phyloP scores from a whole-genome alignment of 2,113 vertebrate genomes.

The Hyperoodon ampullatus region DNA sequence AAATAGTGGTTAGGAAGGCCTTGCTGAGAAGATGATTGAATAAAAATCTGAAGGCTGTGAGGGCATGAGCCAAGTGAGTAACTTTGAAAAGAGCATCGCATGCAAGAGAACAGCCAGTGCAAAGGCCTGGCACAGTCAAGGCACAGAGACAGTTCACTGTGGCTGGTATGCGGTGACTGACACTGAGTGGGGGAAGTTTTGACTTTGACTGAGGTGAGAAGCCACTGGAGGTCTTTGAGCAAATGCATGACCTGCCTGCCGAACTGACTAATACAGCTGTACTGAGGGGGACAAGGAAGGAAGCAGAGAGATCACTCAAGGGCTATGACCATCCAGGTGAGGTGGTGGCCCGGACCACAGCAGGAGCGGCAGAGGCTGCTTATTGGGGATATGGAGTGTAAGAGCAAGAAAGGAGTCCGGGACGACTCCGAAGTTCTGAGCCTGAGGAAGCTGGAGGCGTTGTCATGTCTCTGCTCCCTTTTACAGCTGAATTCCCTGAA shows the following conservation, averaged over 20 bases:
- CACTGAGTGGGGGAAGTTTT: not conserved
- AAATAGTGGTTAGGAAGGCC: not conserved
- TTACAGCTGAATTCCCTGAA: not conserved
- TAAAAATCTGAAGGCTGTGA: not conserved
- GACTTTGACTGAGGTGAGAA: not conserved
- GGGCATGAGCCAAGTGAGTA: not conserved
- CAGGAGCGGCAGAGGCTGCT: not conserved
- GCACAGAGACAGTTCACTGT: not conserved
- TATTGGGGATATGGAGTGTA: not conserved
- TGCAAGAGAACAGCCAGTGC: not conserved
- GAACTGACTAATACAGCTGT: not conserved
- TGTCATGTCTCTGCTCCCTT: not conserved
- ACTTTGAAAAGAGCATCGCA: not conserved
- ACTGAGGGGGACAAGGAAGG: not conserved
- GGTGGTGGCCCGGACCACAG: not conserved
- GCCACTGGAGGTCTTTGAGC: not conserved
- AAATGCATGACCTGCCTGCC: not conserved
- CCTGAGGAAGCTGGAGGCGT: not conserved
- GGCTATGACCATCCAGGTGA: not conserved
- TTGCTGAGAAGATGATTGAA: not conserved
- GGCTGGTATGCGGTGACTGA: not conserved
- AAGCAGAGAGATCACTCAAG: not conserved
- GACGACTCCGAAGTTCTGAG: not conserved
- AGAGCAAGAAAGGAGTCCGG: not conserved
- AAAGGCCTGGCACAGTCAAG: not conserved